Percentiles rank a stretch among this genome's conserved stretches.
These are phyloP conservation scores for Phanerotoma sp. DNA, from an alignment of 2,888 invertebrate species.

Conservation along the genomic window DNA sequence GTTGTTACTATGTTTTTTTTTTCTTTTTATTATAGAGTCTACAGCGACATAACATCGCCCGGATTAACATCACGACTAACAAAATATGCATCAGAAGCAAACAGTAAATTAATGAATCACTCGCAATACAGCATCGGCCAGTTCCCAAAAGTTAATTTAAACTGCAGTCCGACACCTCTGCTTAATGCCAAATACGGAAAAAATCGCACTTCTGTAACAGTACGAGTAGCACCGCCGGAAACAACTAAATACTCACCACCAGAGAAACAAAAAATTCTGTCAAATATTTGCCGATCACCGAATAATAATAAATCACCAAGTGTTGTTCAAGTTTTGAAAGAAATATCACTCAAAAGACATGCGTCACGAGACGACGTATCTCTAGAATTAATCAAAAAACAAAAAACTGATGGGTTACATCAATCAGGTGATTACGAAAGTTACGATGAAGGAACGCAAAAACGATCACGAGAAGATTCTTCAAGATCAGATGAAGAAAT, in stretches of 20 bases:
- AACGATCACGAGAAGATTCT: conserved; percentile 50
- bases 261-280: conserved; percentile 40
- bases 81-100: conserved; percentile 52
- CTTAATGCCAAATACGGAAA: conserved; percentile 43
- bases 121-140: conserved; percentile 51
- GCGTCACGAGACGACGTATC: conserved; percentile 51
- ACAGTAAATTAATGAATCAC: conserved; percentile 47
- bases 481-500: conserved; percentile 47
- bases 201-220: conserved; percentile 47
- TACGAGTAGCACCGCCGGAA: conserved; percentile 51
- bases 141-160: conserved; percentile 53
- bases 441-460: conserved; percentile 51
- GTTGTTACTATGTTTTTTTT: neutral
- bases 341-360: conserved; percentile 52
- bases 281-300: conserved; percentile 24
- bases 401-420: conserved; percentile 45
- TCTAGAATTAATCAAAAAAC: conserved; percentile 50
- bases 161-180: conserved; percentile 46
- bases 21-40: conserved; percentile 36
- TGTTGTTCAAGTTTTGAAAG: conserved; percentile 44
- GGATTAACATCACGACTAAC: conserved; percentile 49
- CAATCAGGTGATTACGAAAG: conserved; percentile 42
- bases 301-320: conserved; percentile 35
- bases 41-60: conserved; percentile 50
- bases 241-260: conserved; percentile 39